Percentiles rank a stretch among this genome's conserved stretches.
Evolutionary conservation across 1,140 invertebrate species (phyloP).

Genomic region (Trachymyrmex septentrionalis): DNA sequence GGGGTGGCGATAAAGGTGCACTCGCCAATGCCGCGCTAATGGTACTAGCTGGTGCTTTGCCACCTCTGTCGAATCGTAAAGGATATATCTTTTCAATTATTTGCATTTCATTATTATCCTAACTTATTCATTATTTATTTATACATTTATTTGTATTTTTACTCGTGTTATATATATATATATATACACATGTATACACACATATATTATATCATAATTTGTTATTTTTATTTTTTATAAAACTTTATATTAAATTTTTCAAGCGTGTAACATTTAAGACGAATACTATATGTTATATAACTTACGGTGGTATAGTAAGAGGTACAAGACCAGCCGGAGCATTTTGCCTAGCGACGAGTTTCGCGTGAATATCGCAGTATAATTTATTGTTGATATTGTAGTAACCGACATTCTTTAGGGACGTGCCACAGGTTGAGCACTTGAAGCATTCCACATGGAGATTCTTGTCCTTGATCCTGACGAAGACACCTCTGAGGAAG

Average conservation of each 20-base stretch:
- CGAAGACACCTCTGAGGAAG: slow-evolving; percentile 94
- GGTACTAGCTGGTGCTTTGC: slow-evolving; percentile 88
- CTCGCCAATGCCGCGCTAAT: slow-evolving; percentile 89
- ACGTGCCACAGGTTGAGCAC: slow-evolving; percentile 97
- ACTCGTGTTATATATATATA: neutral
- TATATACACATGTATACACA: too few relatives aligned
- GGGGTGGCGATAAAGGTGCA: slow-evolving; percentile 87
- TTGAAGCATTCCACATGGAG: slow-evolving; percentile 99
- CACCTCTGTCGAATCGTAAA: slow-evolving; percentile 84
- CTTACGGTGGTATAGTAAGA: slow-evolving; percentile 93
- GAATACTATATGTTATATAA: slow-evolving; percentile 72
- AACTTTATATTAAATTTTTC: neutral
- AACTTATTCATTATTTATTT: slow-evolving; percentile 2
- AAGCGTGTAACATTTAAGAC: neutral
- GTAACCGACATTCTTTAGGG: slow-evolving; percentile 98
- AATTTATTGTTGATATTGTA: slow-evolving; percentile 98
- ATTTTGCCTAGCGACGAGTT: slow-evolving; percentile 94
- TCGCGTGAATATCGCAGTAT: slow-evolving; percentile 98
- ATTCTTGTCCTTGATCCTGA: slow-evolving; percentile 98
- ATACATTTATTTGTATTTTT: slow-evolving; percentile 21
- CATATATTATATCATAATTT: neutral
- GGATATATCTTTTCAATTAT: slow-evolving; percentile 1
- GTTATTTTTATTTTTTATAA: neutral
- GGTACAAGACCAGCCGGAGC: slow-evolving; percentile 91
- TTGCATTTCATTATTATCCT: slow-evolving; percentile 58